A percentile compares a stretch with the other conserved stretches of the same genome.
Conservation (phyloP, 1,140 invertebrate species). For the Dendrolimus kikuchii region DNA sequence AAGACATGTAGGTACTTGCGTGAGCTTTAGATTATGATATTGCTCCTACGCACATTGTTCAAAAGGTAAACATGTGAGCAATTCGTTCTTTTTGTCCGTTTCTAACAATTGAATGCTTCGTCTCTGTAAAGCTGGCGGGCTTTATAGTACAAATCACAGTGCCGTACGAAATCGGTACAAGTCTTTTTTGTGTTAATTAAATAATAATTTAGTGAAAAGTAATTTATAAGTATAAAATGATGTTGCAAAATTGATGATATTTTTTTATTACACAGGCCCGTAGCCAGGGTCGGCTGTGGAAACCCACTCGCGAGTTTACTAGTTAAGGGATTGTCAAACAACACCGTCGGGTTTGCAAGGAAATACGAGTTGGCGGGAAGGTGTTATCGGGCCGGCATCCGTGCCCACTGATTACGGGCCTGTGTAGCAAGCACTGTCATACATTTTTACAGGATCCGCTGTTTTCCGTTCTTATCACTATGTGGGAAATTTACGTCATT, state of each 20-base stretch:
- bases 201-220: too few species aligned
- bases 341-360: too few species aligned
- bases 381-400: too few species aligned
- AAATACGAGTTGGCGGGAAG: too few species aligned
- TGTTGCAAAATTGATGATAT: too few species aligned
- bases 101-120: conserved; percentile 27
- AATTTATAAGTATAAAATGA: too few species aligned
- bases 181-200: conserved; percentile 11
- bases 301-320: too few species aligned
- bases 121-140: conserved; percentile 24
- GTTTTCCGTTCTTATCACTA: conserved; percentile 5
- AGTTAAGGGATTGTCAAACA: too few species aligned
- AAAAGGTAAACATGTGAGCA: conserved; percentile 43
- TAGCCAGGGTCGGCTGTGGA: too few species aligned
- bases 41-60: conserved; percentile 42
- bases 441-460: conserved; percentile 31
- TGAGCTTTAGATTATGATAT: conserved; percentile 17
- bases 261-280: conserved; percentile 1
- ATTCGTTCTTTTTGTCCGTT: conserved; percentile 34
- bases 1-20: conserved; percentile 30
- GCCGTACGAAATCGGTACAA: conserved; percentile 29
- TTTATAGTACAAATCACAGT: conserved; percentile 16
- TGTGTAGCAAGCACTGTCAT: too few species aligned
- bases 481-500: conserved; percentile 27
- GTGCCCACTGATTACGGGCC: too few species aligned